These are phyloP conservation scores for Gortyna flavago DNA, from an alignment of 2,888 invertebrate genomes.

Conservation along the genomic window DNA sequence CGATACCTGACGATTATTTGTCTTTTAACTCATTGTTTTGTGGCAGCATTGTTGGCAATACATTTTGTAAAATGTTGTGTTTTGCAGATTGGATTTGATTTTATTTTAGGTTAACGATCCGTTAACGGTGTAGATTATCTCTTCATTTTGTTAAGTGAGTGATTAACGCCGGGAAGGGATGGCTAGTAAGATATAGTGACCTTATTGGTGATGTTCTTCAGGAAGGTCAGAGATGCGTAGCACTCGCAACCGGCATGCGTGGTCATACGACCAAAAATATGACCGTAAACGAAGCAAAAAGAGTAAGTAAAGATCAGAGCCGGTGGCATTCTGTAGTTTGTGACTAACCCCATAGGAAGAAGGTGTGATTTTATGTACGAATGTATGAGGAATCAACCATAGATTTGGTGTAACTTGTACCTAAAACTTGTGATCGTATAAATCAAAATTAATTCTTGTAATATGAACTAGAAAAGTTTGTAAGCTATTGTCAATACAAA, in stretches of 20 bases:
- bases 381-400: neutral
- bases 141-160: neutral
- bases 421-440: neutral
- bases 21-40: constrained; percentile 76
- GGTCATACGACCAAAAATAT: too few relatives aligned
- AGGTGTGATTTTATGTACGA: too few relatives aligned
- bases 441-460: neutral
- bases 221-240: too few relatives aligned
- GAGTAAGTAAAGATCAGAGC: too few relatives aligned
- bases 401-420: neutral
- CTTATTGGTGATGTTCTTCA: too few relatives aligned
- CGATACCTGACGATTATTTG: constrained; percentile 75
- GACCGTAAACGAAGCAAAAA: too few relatives aligned
- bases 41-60: constrained; percentile 51
- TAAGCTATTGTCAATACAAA: neutral
- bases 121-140: neutral
- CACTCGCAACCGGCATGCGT: too few relatives aligned
- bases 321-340: too few relatives aligned
- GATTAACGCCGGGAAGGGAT: neutral
- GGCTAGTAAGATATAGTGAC: too few relatives aligned
- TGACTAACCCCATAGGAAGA: too few relatives aligned
- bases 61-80: constrained; percentile 2
- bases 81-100: constrained; percentile 8
- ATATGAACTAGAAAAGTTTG: neutral
- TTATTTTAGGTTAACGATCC: neutral